A percentile compares a stretch with the other conserved stretches of the same genome.
These are phyloP conservation scores for Scaptomyza hsui DNA, from an alignment of 1,140 invertebrate species.

Conservation along the genomic window DNA sequence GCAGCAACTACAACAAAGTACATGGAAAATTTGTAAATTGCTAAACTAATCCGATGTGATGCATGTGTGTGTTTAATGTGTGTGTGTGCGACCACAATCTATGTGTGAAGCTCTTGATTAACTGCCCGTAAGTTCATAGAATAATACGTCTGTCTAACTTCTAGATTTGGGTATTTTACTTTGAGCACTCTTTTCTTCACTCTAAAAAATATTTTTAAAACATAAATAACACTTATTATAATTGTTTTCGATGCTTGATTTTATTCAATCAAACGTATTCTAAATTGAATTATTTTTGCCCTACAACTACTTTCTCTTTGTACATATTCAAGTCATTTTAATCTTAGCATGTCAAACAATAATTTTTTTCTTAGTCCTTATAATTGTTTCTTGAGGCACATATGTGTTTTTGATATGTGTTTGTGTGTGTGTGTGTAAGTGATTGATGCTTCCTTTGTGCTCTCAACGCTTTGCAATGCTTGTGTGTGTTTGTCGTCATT, in stretches of 20 bases:
- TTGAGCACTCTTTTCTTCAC: no score
- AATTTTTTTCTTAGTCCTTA: constrained; percentile 33
- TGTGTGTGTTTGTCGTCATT: constrained; percentile 32
- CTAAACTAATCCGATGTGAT: background rate
- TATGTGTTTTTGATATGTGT: constrained; percentile 7
- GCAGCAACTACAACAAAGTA: background rate
- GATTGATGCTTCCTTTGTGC: constrained; percentile 19
- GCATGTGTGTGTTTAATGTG: background rate
- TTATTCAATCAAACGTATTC: no score
- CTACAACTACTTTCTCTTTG: background rate
- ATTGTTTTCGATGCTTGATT: no score
- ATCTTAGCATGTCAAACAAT: background rate
- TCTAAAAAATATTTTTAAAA: no score
- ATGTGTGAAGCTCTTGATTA: background rate
- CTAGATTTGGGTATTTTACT: no score
- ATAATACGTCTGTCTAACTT: no score
- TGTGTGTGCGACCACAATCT: no score
- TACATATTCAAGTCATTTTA: background rate
- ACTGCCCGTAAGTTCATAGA: background rate
- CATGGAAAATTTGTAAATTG: background rate
- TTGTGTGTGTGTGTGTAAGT: constrained; percentile 7
- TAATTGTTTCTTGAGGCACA: constrained; percentile 43
- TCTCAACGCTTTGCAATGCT: background rate
- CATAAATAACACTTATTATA: no score
- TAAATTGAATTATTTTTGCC: no score